These are phyloP conservation scores for Exocentrus adspersus DNA, from an alignment of 2,888 invertebrate species.

Conservation along the genomic window DNA sequence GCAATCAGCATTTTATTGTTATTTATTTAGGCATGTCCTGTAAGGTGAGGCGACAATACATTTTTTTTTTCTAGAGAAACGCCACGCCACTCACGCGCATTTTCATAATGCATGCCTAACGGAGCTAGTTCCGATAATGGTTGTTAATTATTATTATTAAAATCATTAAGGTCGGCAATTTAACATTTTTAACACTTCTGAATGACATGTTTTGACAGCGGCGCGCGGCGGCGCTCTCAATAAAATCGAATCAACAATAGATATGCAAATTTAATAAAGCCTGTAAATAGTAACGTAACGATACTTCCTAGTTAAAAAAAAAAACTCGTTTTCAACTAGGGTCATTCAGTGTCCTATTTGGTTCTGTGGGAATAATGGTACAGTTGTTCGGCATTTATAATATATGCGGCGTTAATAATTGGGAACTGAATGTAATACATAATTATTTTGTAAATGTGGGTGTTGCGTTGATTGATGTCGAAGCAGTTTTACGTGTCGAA, in stretches of 20 bases:
- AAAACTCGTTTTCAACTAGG: slow-evolving; percentile 2
- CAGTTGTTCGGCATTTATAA: too few species aligned
- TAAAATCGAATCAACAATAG: slow-evolving; percentile 4
- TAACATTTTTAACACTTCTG: slow-evolving; percentile 4
- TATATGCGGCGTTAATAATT: too few species aligned
- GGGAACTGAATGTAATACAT: too few species aligned
- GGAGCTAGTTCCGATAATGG: not conserved
- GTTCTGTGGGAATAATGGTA: not conserved
- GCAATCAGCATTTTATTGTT: not conserved
- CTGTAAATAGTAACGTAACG: not conserved
- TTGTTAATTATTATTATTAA: too few species aligned
- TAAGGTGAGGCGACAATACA: slow-evolving; percentile 11
- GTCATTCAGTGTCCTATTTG: not conserved
- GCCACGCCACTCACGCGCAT: not conserved
- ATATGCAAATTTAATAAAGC: slow-evolving; percentile 10
- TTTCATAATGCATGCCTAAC: slow-evolving; percentile 4
- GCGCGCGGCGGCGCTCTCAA: not conserved
- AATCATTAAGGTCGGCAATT: slow-evolving; percentile 2
- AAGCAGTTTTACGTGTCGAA: too few species aligned
- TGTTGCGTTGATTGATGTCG: too few species aligned
- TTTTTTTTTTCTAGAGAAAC: not conserved
- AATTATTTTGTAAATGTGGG: too few species aligned
- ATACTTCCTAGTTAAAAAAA: slow-evolving; percentile 12
- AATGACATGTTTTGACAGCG: slow-evolving; percentile 18
- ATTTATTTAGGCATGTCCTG: not conserved